phyloP scores from a whole-genome alignment of 1,140 invertebrate genomes.

The Akabosia matsudoensis region DNA sequence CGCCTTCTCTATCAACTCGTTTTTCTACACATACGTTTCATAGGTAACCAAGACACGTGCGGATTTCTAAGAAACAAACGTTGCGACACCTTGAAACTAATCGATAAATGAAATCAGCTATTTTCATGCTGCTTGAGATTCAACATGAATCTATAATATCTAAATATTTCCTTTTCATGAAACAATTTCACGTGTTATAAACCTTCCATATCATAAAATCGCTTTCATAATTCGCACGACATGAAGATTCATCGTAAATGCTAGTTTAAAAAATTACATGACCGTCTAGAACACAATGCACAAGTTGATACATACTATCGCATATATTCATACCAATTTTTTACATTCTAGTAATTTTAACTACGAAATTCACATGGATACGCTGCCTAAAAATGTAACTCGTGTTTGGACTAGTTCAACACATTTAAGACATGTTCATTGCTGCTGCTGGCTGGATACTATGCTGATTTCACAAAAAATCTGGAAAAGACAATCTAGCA shows the following conservation, averaged over 20 bases:
- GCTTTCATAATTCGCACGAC: background rate
- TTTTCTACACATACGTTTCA: background rate
- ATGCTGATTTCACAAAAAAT: background rate
- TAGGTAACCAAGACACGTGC: background rate
- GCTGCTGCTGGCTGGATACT: no score
- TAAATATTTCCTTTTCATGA: background rate
- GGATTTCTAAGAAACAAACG: background rate
- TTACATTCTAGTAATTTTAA: no score
- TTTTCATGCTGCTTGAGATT: background rate
- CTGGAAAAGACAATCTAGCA: background rate
- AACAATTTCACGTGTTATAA: background rate
- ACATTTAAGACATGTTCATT: no score
- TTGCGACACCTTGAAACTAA: background rate
- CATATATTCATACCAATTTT: no score
- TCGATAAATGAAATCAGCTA: background rate
- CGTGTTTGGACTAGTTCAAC: no score
- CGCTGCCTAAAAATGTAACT: no score
- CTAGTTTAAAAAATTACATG: background rate
- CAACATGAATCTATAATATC: background rate
- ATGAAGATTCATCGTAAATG: background rate
- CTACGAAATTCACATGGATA: no score
- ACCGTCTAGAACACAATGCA: background rate
- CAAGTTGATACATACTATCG: no score
- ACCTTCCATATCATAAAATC: background rate
- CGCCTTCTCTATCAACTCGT: no score